Evolutionary conservation across 2,888 invertebrate species (phyloP), one percentile per base, ranked within the genome.

Genomic region (Busseola fusca): DNA sequence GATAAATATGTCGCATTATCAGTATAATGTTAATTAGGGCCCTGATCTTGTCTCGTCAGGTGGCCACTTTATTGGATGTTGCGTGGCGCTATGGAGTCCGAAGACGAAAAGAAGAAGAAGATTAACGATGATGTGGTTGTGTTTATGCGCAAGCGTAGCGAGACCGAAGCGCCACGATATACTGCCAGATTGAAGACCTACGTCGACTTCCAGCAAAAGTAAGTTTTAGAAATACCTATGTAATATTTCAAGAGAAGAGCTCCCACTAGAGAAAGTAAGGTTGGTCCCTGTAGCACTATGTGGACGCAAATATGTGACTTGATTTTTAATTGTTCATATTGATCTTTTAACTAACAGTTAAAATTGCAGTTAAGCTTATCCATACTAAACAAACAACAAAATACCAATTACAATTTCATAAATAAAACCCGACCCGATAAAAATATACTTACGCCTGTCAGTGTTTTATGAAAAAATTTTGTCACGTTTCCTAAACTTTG

Each of bases 111-210:
- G 72, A 86, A 87, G 73, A 89, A 90, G 76, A 89, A 89, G 72
- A 68, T 93, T 54, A 91, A 89, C 66, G 93, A 93, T 50, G 93
- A 94, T 64, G 76, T 91, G 40, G 87, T 93, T 65, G 84, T 85
- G 66, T 92, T 92, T 65, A 85, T 93, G 85, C 87, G 90, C 30
- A 93, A 91, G 76, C 89, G 91, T 56, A 91, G 92, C 72, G 91
- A 91, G 50, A 86, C 87, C 0, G 91, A 91, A 30, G 86, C 87
- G 18, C 91, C 91, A 9, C 88, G 89, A 3, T 93, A 93, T 84
- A 85, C 90, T 58, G 89, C 91, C 3, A 80, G 88, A 12, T 83
- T 93, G 27, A 91, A 89, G 79, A 88, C 88, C 40, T 90, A 89
- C 67, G 87, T 88, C 4, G 89, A 90, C 48, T 74, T 93, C 3